Base-by-base conservation (phyloP, 2,113 vertebrate species). In the Scophthalmus maximus region DNA sequence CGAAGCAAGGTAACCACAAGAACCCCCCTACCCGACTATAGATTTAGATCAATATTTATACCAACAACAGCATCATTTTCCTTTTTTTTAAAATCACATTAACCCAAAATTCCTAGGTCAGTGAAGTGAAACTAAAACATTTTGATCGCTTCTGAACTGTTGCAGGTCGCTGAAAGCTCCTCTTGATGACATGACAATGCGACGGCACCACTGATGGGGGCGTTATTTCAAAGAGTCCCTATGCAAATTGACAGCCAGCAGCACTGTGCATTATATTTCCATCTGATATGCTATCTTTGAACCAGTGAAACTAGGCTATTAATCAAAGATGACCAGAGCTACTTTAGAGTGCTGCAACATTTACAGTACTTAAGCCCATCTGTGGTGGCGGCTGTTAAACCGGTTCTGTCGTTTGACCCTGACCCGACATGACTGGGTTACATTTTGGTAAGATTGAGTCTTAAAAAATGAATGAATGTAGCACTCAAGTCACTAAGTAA, bases 291-390 rank as follows among this genome's bases (percentile, higher is more conserved):
- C 8, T 62, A 11, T 70, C 30, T 44, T 57, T 56, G 46, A 84
- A 68, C 58, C 25, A 18, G 20, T 44, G 53, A 55, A n/a, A 57
- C 51, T 8, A 66, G 27, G 23, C 9, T 65, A 59, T 87, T 32
- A 79, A 84, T 73, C 29, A 71, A 73, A 56, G 57, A 82, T 79
- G 56, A 82, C 63, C 5, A 4, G 5, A 15, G 17, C 47, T 44
- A 57, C 38, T 75, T 80, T 49, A 34, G 55, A 34, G 32, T 46
- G 3, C 65, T 62, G 60, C 27, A 67, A 9, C 60, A 64, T 68
- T 67, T 56, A 64, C 56, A 34, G 46, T 25, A 34, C 58, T 78
- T 40, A 44, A 53, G 55, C 26, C 59, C 1, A 11, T 68, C 70
- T 71, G 50, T 50, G 34, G 42, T 46, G 36, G n/a, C 64, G 62